phyloP scores from a whole-genome alignment of 2,888 invertebrate genomes.

The Lampropteryx suffumata region DNA sequence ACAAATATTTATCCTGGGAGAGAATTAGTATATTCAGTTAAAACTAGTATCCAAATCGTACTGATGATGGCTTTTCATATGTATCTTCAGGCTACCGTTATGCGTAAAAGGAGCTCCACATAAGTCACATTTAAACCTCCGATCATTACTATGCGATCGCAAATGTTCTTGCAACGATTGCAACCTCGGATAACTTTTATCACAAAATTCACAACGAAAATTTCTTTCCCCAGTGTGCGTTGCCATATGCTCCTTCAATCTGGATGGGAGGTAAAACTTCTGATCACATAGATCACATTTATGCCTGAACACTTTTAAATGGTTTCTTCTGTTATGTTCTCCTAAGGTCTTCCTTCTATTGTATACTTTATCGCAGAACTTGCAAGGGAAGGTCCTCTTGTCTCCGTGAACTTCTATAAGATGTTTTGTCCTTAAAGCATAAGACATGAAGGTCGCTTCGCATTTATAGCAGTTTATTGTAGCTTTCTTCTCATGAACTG shows the following conservation, averaged over 20 bases:
- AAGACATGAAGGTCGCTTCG: constrained; percentile 64
- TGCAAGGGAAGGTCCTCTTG: constrained; percentile 61
- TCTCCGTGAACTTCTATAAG: constrained; percentile 68
- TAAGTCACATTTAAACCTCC: constrained; percentile 75
- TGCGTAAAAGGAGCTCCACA: constrained; percentile 82
- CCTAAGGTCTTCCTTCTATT: constrained; percentile 66
- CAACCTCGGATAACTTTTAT: constrained; percentile 67
- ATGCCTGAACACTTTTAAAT: constrained; percentile 70
- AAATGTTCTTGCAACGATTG: constrained; percentile 78
- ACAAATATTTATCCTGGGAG: too few relatives aligned
- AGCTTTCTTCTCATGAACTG: constrained; percentile 66
- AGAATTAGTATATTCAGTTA: too few relatives aligned
- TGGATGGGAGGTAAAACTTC: constrained; percentile 72
- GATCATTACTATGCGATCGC: constrained; percentile 78
- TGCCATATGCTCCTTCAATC: constrained; percentile 70
- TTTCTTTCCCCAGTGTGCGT: constrained; percentile 74
- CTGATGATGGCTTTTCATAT: constrained; percentile 75
- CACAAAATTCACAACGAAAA: constrained; percentile 67
- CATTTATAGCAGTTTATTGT: constrained; percentile 70
- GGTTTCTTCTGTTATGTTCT: constrained; percentile 65
- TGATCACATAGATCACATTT: constrained; percentile 80
- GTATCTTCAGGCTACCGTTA: constrained; percentile 80
- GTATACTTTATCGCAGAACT: constrained; percentile 67
- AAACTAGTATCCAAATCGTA: constrained; percentile 26
- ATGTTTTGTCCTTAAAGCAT: constrained; percentile 62